Evolutionary conservation across 2,888 invertebrate species (phyloP), one percentile per base, ranked within the genome.

Genomic region (Hirudinaria manillensis): DNA sequence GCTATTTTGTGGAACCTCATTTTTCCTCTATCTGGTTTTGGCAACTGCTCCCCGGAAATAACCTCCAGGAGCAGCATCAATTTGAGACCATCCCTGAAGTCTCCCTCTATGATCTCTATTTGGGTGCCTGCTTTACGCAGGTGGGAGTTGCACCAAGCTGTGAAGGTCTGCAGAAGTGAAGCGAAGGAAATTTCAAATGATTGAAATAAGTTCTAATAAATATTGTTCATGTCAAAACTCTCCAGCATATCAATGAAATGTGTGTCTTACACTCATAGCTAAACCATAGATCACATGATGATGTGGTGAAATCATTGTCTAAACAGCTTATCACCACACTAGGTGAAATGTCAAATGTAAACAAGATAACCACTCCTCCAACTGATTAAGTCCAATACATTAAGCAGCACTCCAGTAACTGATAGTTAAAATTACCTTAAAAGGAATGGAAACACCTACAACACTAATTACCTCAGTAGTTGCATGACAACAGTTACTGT

Each of bases 61-160:
- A 97, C 97, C 87, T 99, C 99, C 84, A 99, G 90, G 84, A 99
- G 89, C 83, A 99, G 89, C 98, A 99, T 99, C 84, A 99, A 90
- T 88, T 99, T 99, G 85, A 99, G 90, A 80, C 99, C 99, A 89
- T 98, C 98, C 86, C 98, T 92, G 89, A 99, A 99, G 88, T 99
- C 99, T 84, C 99, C 98, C 83, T 99, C 98, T 88, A 99, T 98
- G 88, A 94, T 94, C 81, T 99, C 98, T 87, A 99, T 99, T 84
- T 92, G 92, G 78, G 98, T 99, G 82, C 97, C 97, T 81, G 98
- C 98, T 88, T 99, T 99, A 82, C 99, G 91, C 84, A 99, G 89
- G 88, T 99, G 99, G 85, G 98, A 98, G 90, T 99, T 99, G 89
- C 98, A 98, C 99, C 99, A 99, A 83, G 99, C 99, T 87, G 99